phyloP scores from a whole-genome alignment of 1,140 invertebrate genomes.

The Habropoda laboriosa region DNA sequence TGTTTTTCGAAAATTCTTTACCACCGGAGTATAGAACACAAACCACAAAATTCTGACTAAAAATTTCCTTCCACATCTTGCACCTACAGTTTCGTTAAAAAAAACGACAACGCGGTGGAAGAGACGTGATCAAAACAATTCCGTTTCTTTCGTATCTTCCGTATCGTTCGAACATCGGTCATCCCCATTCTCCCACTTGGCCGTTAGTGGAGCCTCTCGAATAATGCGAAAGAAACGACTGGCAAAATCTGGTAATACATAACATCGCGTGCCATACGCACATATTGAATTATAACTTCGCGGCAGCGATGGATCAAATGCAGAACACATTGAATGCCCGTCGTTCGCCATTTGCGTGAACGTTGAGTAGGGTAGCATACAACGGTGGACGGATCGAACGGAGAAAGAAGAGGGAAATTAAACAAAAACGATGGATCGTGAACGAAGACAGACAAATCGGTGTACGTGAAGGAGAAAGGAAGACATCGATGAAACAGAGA shows the following conservation, averaged over 20 bases:
- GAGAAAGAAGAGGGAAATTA: not conserved
- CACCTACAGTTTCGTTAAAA: too few species aligned
- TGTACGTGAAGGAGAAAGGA: not conserved
- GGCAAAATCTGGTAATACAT: constrained; percentile 23
- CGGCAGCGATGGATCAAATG: constrained; percentile 44
- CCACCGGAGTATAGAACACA: too few species aligned
- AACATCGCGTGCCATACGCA: constrained; percentile 29
- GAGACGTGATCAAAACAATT: too few species aligned
- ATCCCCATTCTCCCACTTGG: not conserved
- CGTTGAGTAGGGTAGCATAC: constrained; percentile 5
- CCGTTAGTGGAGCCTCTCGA: not conserved
- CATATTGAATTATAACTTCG: constrained; percentile 58
- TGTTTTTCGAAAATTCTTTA: too few species aligned
- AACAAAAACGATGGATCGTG: not conserved
- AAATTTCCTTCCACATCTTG: too few species aligned
- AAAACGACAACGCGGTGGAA: too few species aligned
- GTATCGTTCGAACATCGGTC: not conserved
- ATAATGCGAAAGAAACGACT: constrained; percentile 1
- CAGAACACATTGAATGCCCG: constrained; percentile 45
- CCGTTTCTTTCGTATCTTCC: too few species aligned
- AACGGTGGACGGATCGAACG: not conserved
- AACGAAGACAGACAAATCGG: not conserved
- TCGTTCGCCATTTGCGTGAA: constrained; percentile 46
- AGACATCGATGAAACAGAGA: not conserved
- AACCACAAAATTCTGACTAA: too few species aligned